phyloP scores from a whole-genome alignment of 53 echinoderm and acorn worm genomes.

The Astropecten irregularis region DNA sequence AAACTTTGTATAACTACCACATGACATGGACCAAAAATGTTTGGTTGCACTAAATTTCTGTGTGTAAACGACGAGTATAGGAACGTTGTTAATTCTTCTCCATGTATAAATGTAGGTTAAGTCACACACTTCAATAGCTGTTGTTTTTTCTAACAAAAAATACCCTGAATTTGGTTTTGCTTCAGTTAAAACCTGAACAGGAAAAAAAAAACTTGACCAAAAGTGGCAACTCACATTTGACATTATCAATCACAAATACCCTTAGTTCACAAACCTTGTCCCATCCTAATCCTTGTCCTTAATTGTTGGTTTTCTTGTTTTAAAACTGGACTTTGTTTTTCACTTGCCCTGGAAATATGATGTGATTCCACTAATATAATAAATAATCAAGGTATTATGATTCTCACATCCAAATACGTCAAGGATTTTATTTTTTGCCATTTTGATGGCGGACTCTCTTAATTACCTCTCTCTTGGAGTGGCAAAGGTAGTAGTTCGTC shows the following conservation, averaged over 20 bases:
- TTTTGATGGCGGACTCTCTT: too few species aligned
- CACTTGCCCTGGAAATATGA: too few species aligned
- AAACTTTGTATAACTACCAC: conserved; percentile 23
- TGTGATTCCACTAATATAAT: too few species aligned
- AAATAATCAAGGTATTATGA: too few species aligned
- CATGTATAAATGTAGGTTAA: conserved; percentile 40
- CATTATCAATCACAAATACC: neutral
- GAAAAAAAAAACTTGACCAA: neutral
- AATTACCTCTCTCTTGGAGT: too few species aligned
- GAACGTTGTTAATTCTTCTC: conserved; percentile 10
- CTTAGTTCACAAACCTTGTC: too few species aligned
- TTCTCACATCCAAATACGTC: too few species aligned
- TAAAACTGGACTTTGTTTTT: too few species aligned
- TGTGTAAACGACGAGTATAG: conserved; percentile 31
- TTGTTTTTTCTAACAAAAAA: conserved; percentile 53
- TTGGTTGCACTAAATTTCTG: conserved; percentile 20
- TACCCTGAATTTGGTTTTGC: conserved; percentile 38
- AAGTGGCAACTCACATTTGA: neutral
- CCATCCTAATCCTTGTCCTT: too few species aligned
- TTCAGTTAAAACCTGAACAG: neutral
- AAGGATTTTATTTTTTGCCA: too few species aligned
- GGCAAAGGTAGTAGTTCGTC: too few species aligned
- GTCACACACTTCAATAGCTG: conserved; percentile 54
- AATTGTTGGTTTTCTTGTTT: too few species aligned
- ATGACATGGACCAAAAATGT: conserved; percentile 9